These are phyloP conservation scores for Arrhopalites spinosus DNA, from an alignment of 2,888 invertebrate species.

Conservation along the genomic window DNA sequence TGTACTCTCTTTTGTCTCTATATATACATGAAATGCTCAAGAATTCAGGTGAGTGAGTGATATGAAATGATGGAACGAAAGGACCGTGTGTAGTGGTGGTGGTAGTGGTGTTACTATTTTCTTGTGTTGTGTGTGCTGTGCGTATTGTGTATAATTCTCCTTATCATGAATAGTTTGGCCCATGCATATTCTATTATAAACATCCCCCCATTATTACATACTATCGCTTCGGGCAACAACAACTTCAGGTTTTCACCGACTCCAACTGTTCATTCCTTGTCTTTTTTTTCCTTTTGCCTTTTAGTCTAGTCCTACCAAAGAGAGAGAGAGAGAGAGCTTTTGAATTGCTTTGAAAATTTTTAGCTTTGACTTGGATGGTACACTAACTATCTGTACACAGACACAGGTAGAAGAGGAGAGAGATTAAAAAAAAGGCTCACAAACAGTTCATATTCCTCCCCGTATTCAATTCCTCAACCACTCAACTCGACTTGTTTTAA, in stretches of 20 bases:
- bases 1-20: too few species aligned
- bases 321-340: slow-evolving; percentile 7
- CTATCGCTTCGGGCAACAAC: slow-evolving; percentile 36
- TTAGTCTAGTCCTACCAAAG: background rate
- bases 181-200: background rate
- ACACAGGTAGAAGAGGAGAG: background rate
- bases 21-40: background rate
- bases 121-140: background rate
- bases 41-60: slow-evolving; percentile 10
- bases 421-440: background rate
- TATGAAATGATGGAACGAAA: background rate
- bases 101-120: background rate
- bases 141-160: background rate
- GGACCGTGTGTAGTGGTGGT: background rate
- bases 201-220: too few species aligned
- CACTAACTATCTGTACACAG: background rate
- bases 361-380: background rate
- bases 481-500: slow-evolving; percentile 4
- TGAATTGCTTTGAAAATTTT: too few species aligned
- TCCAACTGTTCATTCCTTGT: slow-evolving; percentile 34
- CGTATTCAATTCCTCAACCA: background rate
- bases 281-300: slow-evolving; percentile 20
- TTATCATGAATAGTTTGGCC: background rate
- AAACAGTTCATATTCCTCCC: too few species aligned
- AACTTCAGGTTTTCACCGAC: slow-evolving; percentile 35